Evolutionary conservation across 2,113 vertebrate genomes (phyloP).

Genomic region (Platanista minor): DNA sequence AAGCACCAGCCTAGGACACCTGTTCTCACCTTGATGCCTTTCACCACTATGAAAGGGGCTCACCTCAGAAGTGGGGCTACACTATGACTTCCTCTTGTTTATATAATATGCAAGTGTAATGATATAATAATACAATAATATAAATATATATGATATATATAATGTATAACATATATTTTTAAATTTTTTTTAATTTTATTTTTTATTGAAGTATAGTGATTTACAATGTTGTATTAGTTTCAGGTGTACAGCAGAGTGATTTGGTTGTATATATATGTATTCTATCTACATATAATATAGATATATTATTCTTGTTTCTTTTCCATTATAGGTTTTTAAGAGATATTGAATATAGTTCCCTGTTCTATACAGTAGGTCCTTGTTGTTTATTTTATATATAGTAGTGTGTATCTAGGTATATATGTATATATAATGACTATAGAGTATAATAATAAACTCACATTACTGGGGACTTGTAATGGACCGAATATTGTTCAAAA

Average conservation of each 20-base stretch:
- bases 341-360: not conserved
- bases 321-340: not conserved
- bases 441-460: not conserved
- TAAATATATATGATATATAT: not conserved
- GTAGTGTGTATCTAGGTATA: not conserved
- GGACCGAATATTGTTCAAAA: not conserved
- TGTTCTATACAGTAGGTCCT: not conserved
- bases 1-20: not conserved
- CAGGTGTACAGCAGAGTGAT: not conserved
- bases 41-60: too few species aligned
- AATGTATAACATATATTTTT: not conserved
- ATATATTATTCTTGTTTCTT: not conserved
- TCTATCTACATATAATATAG: not conserved
- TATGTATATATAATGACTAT: not conserved
- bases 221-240: not conserved
- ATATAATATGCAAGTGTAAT: not conserved
- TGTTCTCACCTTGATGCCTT: not conserved
- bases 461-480: not conserved
- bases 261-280: not conserved
- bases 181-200: not conserved
- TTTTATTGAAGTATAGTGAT: not conserved
- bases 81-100: not conserved
- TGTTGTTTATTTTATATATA: not conserved
- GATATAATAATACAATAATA: not conserved
- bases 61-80: rapidly evolving